These are phyloP conservation scores for Malurus elegans DNA, from an alignment of 2,113 vertebrate genomes.

Conservation along the genomic window DNA sequence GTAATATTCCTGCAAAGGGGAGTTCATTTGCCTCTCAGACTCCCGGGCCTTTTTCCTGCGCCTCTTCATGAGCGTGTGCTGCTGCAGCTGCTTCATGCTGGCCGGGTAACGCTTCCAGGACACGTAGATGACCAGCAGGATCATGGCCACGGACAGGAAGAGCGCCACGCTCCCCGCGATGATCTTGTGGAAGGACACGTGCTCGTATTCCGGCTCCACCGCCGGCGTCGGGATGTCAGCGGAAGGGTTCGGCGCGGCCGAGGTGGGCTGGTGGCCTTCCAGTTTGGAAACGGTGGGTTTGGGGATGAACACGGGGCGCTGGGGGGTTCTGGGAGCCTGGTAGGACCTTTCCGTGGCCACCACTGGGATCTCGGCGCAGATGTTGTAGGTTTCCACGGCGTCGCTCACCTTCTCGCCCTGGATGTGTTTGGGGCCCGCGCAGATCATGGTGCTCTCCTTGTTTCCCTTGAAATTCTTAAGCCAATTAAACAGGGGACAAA, in stretches of 20 bases:
- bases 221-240: constrained; percentile 75
- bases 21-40: constrained; percentile 90
- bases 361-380: constrained; percentile 83
- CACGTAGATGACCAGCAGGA: constrained; percentile 95
- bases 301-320: constrained; percentile 74
- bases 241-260: constrained; percentile 68
- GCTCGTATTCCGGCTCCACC: constrained; percentile 87
- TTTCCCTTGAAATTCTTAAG: constrained; percentile 94
- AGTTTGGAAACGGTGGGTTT: constrained; percentile 78
- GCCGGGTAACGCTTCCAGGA: constrained; percentile 96
- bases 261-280: constrained; percentile 70
- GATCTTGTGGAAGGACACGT: constrained; percentile 96
- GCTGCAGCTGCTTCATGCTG: constrained; percentile 95
- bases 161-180: constrained; percentile 94
- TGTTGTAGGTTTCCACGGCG: constrained; percentile 88
- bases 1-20: constrained; percentile 98
- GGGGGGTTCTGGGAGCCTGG: constrained; percentile 75
- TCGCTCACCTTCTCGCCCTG: constrained; percentile 94
- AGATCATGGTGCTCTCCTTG: constrained; percentile 93
- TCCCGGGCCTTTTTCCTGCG: constrained; percentile 91
- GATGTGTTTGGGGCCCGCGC: constrained; percentile 90
- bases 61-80: constrained; percentile 88
- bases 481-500: constrained; percentile 92
- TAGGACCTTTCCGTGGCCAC: constrained; percentile 78
- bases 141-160: constrained; percentile 92